Conservation (phyloP, 2,113 vertebrate species). For the Coptodon bakossiorum region DNA sequence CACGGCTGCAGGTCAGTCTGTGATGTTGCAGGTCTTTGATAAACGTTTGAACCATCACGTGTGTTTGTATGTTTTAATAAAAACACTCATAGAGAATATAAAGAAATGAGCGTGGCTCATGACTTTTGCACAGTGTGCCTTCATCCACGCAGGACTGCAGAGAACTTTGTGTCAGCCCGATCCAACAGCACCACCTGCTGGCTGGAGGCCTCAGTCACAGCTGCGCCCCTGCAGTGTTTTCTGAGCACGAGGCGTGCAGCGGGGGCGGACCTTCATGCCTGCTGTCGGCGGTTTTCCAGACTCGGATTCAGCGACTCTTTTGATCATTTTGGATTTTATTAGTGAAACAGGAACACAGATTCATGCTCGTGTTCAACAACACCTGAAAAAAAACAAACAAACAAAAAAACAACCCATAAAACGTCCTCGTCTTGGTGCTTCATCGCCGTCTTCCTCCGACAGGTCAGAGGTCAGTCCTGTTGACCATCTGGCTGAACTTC, state of each 20-base stretch:
- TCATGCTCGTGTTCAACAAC: neutral
- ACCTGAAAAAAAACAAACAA: neutral
- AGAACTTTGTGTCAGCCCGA: neutral
- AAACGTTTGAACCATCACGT: neutral
- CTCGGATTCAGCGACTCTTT: neutral
- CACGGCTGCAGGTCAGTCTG: neutral
- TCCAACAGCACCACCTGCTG: neutral
- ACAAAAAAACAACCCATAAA: neutral
- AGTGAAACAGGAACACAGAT: neutral
- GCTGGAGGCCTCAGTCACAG: neutral
- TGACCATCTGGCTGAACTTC: slow-evolving; percentile 73
- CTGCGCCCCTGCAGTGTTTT: neutral
- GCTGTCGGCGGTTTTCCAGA: neutral
- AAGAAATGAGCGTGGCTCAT: neutral
- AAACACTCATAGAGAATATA: neutral
- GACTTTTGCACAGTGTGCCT: neutral
- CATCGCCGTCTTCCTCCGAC: neutral
- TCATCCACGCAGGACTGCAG: neutral
- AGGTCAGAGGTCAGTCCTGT: neutral
- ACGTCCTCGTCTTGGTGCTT: neutral
- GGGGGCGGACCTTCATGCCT: neutral
- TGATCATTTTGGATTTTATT: neutral
- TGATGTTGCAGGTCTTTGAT: neutral
- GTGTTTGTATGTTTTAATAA: neutral
- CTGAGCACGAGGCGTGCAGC: neutral